A percentile compares a stretch with the other conserved stretches of the same genome.
phyloP scores from a whole-genome alignment of 2,888 invertebrate genomes.

The Morpho achilles region DNA sequence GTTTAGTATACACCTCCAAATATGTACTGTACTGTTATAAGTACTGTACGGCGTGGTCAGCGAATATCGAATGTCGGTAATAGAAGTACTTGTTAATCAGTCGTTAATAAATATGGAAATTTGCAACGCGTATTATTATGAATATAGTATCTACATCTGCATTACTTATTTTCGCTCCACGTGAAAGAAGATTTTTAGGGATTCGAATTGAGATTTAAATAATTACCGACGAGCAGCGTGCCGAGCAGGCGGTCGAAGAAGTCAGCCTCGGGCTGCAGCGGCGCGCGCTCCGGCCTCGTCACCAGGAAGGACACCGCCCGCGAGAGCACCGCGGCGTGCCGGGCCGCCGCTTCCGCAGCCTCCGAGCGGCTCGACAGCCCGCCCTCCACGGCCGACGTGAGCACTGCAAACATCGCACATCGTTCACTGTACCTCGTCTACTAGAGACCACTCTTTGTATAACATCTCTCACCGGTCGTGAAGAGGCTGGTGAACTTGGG shows the following conservation, averaged over 20 bases:
- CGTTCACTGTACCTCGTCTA: neutral
- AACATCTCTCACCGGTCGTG: conserved; percentile 42
- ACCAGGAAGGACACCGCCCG: conserved; percentile 75
- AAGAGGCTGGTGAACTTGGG: conserved; percentile 49
- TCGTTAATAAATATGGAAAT: no score
- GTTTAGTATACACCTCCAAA: no score
- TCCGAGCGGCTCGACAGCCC: conserved; percentile 41
- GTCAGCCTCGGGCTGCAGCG: conserved; percentile 47
- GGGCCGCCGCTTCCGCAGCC: conserved; percentile 67
- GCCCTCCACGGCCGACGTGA: conserved; percentile 45
- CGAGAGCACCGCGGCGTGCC: conserved; percentile 67
- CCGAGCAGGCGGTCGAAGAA: conserved; percentile 72
- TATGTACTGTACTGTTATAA: no score
- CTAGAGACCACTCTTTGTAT: neutral
- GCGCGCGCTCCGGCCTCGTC: conserved; percentile 36
- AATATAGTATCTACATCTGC: no score
- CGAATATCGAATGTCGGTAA: no score
- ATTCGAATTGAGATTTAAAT: neutral
- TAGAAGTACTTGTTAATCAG: no score
- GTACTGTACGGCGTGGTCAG: no score
- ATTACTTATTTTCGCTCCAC: no score
- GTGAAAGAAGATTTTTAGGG: no score
- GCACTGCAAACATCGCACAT: conserved; percentile 37
- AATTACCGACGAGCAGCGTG: conserved; percentile 63
- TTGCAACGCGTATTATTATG: no score